Percentiles rank a stretch among this genome's conserved stretches.
Conservation (phyloP, 2,113 vertebrate species). For the Dicrurus megarhynchus region DNA sequence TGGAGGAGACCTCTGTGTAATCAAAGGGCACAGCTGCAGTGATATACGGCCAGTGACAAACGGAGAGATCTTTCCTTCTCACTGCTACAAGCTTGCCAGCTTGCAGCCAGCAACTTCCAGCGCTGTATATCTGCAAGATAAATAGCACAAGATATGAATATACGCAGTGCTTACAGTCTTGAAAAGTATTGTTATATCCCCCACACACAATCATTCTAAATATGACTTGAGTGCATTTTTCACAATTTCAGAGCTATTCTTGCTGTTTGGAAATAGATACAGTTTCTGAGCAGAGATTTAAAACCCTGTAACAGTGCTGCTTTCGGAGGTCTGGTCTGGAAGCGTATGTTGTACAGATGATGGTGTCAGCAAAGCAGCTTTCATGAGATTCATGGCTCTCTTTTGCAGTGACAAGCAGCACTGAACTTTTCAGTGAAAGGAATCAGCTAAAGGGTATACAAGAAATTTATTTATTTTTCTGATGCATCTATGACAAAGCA, state of each 20-base stretch:
- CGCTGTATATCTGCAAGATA: conserved; percentile 78
- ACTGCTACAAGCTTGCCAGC: conserved; percentile 67
- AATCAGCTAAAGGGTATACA: conserved; percentile 52
- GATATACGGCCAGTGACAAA: conserved; percentile 81
- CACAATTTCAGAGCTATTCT: conserved; percentile 70
- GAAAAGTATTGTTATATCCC: conserved; percentile 76
- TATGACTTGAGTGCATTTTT: conserved; percentile 73
- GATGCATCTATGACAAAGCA: conserved; percentile 33
- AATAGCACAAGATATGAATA: conserved; percentile 77
- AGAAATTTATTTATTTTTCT: conserved; percentile 70
- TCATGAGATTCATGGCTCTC: conserved; percentile 62
- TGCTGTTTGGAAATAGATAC: conserved; percentile 70
- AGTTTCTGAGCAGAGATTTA: conserved; percentile 73
- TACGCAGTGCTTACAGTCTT: conserved; percentile 72
- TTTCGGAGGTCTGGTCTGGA: conserved; percentile 45
- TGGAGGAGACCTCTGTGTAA: conserved; percentile 77
- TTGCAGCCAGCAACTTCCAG: conserved; percentile 70
- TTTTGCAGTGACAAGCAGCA: conserved; percentile 63
- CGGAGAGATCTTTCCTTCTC: conserved; percentile 68
- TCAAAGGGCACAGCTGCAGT: conserved; percentile 80
- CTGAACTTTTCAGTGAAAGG: conserved; percentile 38
- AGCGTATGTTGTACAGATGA: conserved; percentile 20
- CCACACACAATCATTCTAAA: conserved; percentile 74
- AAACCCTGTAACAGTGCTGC: conserved; percentile 37
- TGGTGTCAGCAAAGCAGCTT: conserved; percentile 48